phyloP scores from a whole-genome alignment of 2,113 vertebrate genomes.

The Oreochromis spilurus region DNA sequence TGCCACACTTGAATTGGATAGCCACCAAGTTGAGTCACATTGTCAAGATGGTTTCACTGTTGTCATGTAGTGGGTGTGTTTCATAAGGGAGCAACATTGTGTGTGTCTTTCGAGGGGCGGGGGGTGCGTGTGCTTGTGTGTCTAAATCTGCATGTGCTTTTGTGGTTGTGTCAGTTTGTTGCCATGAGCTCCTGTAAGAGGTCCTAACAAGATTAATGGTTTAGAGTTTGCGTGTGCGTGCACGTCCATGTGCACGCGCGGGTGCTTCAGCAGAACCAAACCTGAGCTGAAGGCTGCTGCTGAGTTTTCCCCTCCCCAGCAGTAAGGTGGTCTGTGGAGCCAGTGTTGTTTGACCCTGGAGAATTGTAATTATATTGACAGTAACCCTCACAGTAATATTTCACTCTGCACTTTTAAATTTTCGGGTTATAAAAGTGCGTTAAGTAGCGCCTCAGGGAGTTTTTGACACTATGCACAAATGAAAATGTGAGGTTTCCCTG shows the following conservation, averaged over 20 bases:
- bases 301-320: not conserved
- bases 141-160: slow-evolving; percentile 30
- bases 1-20: not conserved
- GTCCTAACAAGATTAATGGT: slow-evolving; percentile 61
- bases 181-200: slow-evolving; percentile 44
- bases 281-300: not conserved
- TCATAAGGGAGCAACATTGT: not conserved
- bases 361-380: not conserved
- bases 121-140: not conserved
- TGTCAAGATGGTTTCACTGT: not conserved
- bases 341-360: not conserved
- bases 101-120: not conserved
- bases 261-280: not conserved
- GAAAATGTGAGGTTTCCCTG: not conserved
- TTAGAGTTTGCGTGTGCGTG: slow-evolving; percentile 11
- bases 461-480: not conserved
- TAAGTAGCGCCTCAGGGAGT: not conserved
- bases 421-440: not conserved
- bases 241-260: not conserved
- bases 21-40: not conserved
- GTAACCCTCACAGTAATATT: not conserved
- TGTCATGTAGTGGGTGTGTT: not conserved
- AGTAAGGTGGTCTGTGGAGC: not conserved
- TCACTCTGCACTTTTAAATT: not conserved
- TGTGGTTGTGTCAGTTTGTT: slow-evolving; percentile 23